Conservation (phyloP, 30 jellyfish, hydroid and myxozoan species). For the Pelagia noctiluca region DNA sequence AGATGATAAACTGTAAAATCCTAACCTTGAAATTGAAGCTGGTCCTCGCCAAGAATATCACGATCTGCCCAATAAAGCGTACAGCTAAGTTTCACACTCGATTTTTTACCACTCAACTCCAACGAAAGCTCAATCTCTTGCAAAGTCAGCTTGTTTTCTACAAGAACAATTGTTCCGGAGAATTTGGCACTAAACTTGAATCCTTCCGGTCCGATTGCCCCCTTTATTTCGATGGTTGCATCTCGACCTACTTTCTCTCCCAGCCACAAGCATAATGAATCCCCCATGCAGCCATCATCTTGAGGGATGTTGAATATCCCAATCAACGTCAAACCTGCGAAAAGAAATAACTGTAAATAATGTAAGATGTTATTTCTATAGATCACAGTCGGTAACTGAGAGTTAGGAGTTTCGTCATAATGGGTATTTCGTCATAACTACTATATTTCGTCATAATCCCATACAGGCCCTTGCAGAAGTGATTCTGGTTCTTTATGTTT, state of each 20-base stretch:
- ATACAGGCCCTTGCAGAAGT: too few species aligned
- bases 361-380: too few species aligned
- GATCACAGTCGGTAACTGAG: background rate
- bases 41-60: conserved; percentile 48
- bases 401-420: too few species aligned
- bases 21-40: conserved; percentile 57
- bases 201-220: conserved; percentile 31
- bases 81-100: conserved; percentile 46
- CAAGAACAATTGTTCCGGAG: conserved; percentile 42
- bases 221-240: conserved; percentile 66
- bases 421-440: too few species aligned
- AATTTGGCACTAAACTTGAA: conserved; percentile 50
- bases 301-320: conserved; percentile 69
- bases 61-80: conserved; percentile 50
- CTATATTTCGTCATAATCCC: too few species aligned
- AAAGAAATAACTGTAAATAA: too few species aligned
- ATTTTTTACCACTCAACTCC: conserved; percentile 31
- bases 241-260: conserved; percentile 68
- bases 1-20: too few species aligned
- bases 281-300: conserved; percentile 74
- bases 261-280: conserved; percentile 64
- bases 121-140: conserved; percentile 35
- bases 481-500: too few species aligned
- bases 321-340: conserved; percentile 46
- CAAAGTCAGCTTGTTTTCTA: conserved; percentile 40